Evolutionary conservation across 2,113 vertebrate species (phyloP).

Genomic region (Brachyistius frenatus): DNA sequence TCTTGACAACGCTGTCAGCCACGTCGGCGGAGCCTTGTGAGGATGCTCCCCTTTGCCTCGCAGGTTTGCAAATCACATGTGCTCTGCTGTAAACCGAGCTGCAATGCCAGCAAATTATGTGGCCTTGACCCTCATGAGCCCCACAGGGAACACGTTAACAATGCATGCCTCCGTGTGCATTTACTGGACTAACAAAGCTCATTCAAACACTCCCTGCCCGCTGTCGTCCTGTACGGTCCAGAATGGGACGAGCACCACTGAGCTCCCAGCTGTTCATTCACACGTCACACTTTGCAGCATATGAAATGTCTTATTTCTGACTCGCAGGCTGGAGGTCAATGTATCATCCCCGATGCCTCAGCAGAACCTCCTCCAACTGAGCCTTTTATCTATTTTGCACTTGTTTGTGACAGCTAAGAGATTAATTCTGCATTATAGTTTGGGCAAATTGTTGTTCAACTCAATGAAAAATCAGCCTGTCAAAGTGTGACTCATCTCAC

Average conservation of each 20-base stretch:
- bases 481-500: constrained; percentile 59
- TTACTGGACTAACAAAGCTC: constrained; percentile 11
- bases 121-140: constrained; percentile 2
- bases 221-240: constrained; percentile 4
- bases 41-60: constrained; percentile 26
- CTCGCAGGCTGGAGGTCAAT: constrained; percentile 7
- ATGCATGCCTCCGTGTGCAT: background rate
- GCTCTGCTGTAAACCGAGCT: constrained; percentile 28
- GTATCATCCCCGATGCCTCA: constrained; percentile 18
- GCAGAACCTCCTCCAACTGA: constrained; percentile 10
- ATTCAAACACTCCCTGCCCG: constrained; percentile 4
- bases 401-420: constrained; percentile 41
- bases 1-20: constrained; percentile 40
- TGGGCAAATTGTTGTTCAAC: constrained; percentile 48
- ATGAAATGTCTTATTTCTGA: constrained; percentile 44
- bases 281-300: constrained; percentile 10
- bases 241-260: constrained; percentile 27
- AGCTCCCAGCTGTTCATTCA: constrained; percentile 21
- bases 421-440: constrained; percentile 54
- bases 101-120: constrained; percentile 9
- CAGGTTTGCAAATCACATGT: constrained; percentile 58
- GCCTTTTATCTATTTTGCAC: constrained; percentile 26
- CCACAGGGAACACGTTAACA: background rate
- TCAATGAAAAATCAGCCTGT: constrained; percentile 66
- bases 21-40: constrained; percentile 6